phyloP scores from a whole-genome alignment of 1,140 invertebrate species.

The Mesaphorura yosii region DNA sequence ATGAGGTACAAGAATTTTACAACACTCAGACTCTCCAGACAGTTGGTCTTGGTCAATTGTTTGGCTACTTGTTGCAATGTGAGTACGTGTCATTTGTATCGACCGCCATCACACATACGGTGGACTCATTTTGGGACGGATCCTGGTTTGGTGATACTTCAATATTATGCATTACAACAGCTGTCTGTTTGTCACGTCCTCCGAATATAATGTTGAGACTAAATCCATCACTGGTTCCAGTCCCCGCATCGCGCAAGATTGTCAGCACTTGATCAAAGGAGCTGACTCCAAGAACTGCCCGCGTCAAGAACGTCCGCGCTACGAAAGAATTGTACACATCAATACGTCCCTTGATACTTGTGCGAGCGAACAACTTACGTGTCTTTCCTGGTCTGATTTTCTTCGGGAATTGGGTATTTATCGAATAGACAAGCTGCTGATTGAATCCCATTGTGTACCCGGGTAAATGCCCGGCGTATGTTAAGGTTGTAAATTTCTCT shows the following conservation, averaged over 20 bases:
- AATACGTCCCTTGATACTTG: background rate
- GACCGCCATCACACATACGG: slow-evolving; percentile 53
- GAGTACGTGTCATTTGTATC: slow-evolving; percentile 53
- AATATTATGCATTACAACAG: slow-evolving; percentile 59
- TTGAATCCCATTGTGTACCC: slow-evolving; percentile 83
- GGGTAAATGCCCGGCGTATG: slow-evolving; percentile 74
- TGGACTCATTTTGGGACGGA: slow-evolving; percentile 41
- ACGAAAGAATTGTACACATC: background rate
- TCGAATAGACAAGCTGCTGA: slow-evolving; percentile 62
- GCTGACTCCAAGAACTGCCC: slow-evolving; percentile 56
- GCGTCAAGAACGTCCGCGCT: slow-evolving; percentile 67
- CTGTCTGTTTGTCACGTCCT: slow-evolving; percentile 42
- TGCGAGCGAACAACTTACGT: slow-evolving; percentile 42
- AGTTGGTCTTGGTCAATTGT: background rate
- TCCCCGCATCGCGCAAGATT: slow-evolving; percentile 57
- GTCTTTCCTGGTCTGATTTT: slow-evolving; percentile 57
- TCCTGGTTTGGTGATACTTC: slow-evolving; percentile 54
- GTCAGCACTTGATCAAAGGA: slow-evolving; percentile 54
- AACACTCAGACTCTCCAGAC: slow-evolving; percentile 46
- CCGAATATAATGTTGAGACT: slow-evolving; percentile 73
- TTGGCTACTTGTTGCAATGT: slow-evolving; percentile 60
- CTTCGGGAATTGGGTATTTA: slow-evolving; percentile 66
- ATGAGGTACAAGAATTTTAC: background rate
- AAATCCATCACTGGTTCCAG: slow-evolving; percentile 66
- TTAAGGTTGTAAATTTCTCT: slow-evolving; percentile 68